Conservation (phyloP, 2,888 invertebrate species). For the Junonia oenone region DNA sequence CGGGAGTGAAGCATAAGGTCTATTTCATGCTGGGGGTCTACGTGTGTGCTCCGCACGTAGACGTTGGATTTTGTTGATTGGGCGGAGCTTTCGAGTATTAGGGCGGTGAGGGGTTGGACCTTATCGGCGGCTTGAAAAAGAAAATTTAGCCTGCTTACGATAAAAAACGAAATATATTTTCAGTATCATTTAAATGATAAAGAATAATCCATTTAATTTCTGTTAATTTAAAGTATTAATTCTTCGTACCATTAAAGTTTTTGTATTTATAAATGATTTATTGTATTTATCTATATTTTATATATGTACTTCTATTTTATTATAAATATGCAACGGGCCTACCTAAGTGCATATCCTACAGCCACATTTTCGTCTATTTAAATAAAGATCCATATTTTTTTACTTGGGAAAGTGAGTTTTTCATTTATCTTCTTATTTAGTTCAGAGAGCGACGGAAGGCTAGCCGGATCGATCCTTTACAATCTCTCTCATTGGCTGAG, state of each 20-base stretch:
- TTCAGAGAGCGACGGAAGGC: conserved; percentile 16
- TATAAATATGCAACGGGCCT: background rate
- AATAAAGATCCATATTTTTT: background rate
- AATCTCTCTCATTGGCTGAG: conserved; percentile 37
- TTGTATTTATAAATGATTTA: too few relatives aligned
- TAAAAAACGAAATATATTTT: background rate
- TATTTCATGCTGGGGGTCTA: conserved; percentile 29
- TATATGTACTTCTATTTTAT: background rate
- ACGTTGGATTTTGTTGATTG: conserved; percentile 35
- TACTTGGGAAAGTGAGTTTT: background rate
- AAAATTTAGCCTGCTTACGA: conserved; percentile 23
- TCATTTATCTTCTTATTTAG: background rate
- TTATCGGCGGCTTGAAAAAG: conserved; percentile 22
- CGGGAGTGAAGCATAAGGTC: conserved; percentile 35
- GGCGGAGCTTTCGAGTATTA: conserved; percentile 50
- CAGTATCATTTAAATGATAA: too few relatives aligned
- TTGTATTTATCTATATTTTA: too few relatives aligned
- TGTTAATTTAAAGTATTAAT: too few relatives aligned
- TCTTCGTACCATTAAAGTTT: too few relatives aligned
- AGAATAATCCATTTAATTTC: too few relatives aligned
- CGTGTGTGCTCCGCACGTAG: conserved; percentile 33
- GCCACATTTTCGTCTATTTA: too few relatives aligned
- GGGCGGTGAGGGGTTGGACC: conserved; percentile 48
- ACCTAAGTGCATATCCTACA: too few relatives aligned
- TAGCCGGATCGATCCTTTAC: conserved; percentile 37